Evolutionary conservation across 1,140 invertebrate species (phyloP).

Genomic region (Aphaenogaster ashmeadi): DNA sequence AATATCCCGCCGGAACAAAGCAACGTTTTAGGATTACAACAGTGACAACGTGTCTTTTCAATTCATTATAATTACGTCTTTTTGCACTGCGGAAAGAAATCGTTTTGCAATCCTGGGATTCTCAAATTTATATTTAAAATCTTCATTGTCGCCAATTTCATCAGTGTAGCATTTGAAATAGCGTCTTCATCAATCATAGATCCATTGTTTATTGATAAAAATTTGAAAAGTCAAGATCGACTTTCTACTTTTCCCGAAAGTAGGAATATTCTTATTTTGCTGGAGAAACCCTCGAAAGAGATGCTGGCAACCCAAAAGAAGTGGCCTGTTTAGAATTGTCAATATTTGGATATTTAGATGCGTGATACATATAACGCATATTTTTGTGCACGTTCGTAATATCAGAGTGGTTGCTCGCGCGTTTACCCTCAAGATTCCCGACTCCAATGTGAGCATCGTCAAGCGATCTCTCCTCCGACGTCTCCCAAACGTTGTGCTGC

Average conservation of each 20-base stretch:
- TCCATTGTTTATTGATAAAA: not conserved
- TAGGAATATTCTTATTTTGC: not conserved
- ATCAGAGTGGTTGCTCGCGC: not conserved
- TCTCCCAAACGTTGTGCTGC: constrained; percentile 59
- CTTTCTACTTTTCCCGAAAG: not conserved
- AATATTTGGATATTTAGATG: constrained; percentile 46
- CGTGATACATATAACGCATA: constrained; percentile 29
- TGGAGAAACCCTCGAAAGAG: not conserved
- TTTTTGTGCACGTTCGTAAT: constrained; percentile 47
- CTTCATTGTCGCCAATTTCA: not conserved
- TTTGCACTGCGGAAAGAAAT: not conserved
- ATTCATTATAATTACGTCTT: not conserved
- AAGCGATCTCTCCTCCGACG: constrained; percentile 32
- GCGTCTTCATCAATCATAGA: not conserved
- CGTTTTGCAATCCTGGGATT: not conserved
- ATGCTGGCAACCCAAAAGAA: not conserved
- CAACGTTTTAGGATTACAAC: not conserved
- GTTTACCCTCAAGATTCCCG: constrained; percentile 33
- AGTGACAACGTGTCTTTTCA: not conserved
- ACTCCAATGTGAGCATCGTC: constrained; percentile 23
- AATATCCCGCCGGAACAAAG: not conserved
- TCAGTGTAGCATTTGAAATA: not conserved
- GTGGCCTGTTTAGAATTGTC: constrained; percentile 19
- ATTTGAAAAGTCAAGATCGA: not conserved
- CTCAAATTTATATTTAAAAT: not conserved